phyloP scores from a whole-genome alignment of 2,113 vertebrate genomes.

The Coreoperca whiteheadi region DNA sequence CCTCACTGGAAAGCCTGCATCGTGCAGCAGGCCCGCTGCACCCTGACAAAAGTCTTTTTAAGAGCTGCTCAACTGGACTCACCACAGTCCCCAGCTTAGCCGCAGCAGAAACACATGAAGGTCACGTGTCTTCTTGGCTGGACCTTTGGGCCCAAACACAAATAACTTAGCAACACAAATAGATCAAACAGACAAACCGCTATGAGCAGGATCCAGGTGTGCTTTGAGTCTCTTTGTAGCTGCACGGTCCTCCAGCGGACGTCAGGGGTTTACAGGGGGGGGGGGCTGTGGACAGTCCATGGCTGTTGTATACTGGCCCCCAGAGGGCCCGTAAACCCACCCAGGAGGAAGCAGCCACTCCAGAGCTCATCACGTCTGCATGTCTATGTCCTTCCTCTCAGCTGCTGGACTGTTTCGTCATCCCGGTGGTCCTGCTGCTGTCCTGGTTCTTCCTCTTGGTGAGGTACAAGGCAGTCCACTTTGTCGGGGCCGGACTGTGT shows the following conservation, averaged over 20 bases:
- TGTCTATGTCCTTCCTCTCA: slow-evolving; percentile 56
- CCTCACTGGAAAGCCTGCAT: no score
- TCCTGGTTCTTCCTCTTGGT: slow-evolving; percentile 97
- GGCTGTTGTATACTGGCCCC: no score
- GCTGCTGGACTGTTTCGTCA: slow-evolving; percentile 95
- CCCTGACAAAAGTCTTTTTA: background rate
- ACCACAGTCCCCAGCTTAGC: background rate
- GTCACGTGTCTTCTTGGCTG: background rate
- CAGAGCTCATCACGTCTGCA: background rate
- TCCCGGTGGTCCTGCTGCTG: slow-evolving; percentile 94
- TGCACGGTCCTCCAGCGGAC: no score
- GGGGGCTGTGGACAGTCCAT: background rate
- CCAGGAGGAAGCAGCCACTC: no score
- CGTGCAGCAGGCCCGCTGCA: no score
- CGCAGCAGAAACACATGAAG: background rate
- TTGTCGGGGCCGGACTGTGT: slow-evolving; percentile 92
- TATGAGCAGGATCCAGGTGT: background rate
- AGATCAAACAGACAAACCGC: background rate
- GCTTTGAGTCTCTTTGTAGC: background rate
- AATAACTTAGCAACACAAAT: background rate
- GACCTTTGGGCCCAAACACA: background rate
- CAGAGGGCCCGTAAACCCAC: no score
- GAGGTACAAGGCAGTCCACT: slow-evolving; percentile 94
- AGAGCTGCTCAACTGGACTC: background rate
- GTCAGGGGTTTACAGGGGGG: no score